Percentiles rank a stretch among this genome's conserved stretches.
phyloP scores from a whole-genome alignment of 2,113 vertebrate species.

The Promerops cafer region DNA sequence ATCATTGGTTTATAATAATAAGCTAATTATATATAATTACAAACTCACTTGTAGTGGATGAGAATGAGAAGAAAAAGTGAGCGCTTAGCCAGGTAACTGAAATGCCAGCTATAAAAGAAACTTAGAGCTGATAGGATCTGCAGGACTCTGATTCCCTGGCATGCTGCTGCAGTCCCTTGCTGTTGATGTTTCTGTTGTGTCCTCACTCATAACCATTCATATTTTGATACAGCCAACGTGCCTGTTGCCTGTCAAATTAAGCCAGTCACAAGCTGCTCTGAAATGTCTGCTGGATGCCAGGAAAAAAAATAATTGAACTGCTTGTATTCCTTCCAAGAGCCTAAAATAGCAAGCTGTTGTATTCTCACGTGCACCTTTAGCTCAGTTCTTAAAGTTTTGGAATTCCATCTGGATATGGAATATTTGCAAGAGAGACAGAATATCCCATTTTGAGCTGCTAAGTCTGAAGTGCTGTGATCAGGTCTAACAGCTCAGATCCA shows the following conservation, averaged over 20 bases:
- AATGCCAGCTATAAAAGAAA: neutral
- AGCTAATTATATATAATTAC: neutral
- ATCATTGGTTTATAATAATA: neutral
- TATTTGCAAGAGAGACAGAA: neutral
- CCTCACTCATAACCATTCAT: neutral
- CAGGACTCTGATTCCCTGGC: neutral
- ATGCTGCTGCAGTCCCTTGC: neutral
- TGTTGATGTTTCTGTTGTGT: neutral
- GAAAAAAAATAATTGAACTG: neutral
- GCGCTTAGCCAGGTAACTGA: neutral
- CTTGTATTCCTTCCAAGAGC: neutral
- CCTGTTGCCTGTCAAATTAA: neutral
- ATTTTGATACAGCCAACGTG: neutral
- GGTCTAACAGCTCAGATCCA: neutral
- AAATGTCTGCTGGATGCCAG: neutral
- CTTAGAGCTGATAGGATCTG: accelerated
- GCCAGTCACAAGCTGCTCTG: neutral
- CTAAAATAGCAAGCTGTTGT: neutral
- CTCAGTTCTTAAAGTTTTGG: neutral
- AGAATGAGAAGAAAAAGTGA: neutral
- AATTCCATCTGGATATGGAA: neutral
- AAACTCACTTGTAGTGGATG: neutral
- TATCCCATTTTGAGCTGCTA: accelerated
- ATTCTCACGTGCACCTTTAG: accelerated
- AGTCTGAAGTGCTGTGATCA: neutral